Evolutionary conservation across 2,888 invertebrate species (phyloP).

Genomic region (Drosophila trichaetosa): DNA sequence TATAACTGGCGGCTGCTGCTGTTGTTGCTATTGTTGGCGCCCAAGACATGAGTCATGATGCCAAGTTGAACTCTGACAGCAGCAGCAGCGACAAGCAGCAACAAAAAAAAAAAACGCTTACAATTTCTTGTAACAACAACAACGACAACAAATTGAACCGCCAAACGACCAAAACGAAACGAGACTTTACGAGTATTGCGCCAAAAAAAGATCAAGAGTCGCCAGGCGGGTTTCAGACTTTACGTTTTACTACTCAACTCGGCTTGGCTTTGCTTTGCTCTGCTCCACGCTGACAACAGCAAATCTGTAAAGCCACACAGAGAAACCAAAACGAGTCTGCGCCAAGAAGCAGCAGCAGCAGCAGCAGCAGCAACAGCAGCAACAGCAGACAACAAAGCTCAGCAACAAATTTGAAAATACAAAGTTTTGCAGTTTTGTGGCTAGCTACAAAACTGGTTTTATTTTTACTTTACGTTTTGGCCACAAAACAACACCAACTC

Average conservation of each 20-base stretch:
- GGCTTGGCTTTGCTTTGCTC: conserved; percentile 7
- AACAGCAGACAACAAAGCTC: conserved; percentile 20
- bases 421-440: conserved; percentile 51
- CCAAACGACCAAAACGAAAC: conserved; percentile 36
- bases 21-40: neutral
- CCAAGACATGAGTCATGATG: conserved; percentile 36
- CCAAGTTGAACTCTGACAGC: conserved; percentile 48
- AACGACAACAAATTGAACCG: conserved; percentile 20
- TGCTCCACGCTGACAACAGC: conserved; percentile 25
- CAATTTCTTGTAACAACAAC: conserved; percentile 7
- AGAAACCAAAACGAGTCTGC: conserved; percentile 35
- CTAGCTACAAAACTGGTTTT: conserved; percentile 61
- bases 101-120: neutral
- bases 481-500: conserved; percentile 30
- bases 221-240: conserved; percentile 9
- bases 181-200: conserved; percentile 31
- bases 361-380: conserved; percentile 6
- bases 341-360: neutral
- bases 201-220: conserved; percentile 46
- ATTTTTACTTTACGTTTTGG: neutral
- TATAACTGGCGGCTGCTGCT: conserved; percentile 5
- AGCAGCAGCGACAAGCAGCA: conserved; percentile 4
- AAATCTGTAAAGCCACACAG: conserved; percentile 34
- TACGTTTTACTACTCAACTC: conserved; percentile 15
- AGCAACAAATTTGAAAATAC: conserved; percentile 19